Percentiles rank a stretch among this genome's conserved stretches.
Conservation (phyloP, 2,888 invertebrate species). For the Ellobium chinense region DNA sequence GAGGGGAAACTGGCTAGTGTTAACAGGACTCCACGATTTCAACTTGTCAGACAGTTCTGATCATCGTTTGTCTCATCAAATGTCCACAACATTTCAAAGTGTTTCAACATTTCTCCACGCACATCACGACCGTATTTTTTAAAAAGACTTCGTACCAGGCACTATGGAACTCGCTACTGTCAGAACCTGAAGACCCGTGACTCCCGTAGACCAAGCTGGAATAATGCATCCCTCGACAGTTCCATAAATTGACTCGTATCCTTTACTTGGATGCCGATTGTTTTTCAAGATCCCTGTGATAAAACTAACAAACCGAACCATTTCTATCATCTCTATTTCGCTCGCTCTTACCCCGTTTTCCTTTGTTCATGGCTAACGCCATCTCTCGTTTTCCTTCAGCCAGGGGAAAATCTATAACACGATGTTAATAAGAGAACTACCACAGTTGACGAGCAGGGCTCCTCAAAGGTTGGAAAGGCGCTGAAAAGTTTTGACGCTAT, state of each 20-base stretch:
- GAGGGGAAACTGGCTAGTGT: too few relatives aligned
- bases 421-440: constrained; percentile 7
- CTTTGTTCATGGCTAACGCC: constrained; percentile 27
- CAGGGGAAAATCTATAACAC: background rate
- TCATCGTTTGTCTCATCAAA: too few relatives aligned
- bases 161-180: too few relatives aligned
- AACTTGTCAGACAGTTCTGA: too few relatives aligned
- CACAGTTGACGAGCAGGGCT: background rate
- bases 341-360: background rate
- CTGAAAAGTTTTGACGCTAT: background rate
- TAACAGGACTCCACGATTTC: too few relatives aligned
- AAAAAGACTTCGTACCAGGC: too few relatives aligned
- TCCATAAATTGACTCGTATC: background rate
- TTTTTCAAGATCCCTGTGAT: constrained; percentile 17
- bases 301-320: constrained; percentile 15
- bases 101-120: too few relatives aligned
- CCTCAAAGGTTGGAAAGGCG: background rate
- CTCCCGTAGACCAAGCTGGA: too few relatives aligned
- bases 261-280: background rate
- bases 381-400: background rate
- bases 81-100: too few relatives aligned
- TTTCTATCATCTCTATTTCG: constrained; percentile 3
- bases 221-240: too few relatives aligned
- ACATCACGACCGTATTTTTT: too few relatives aligned
- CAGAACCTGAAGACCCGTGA: too few relatives aligned